These are phyloP conservation scores for Scaptomyza caliginosa DNA, from an alignment of 2,888 invertebrate genomes.

Conservation along the genomic window DNA sequence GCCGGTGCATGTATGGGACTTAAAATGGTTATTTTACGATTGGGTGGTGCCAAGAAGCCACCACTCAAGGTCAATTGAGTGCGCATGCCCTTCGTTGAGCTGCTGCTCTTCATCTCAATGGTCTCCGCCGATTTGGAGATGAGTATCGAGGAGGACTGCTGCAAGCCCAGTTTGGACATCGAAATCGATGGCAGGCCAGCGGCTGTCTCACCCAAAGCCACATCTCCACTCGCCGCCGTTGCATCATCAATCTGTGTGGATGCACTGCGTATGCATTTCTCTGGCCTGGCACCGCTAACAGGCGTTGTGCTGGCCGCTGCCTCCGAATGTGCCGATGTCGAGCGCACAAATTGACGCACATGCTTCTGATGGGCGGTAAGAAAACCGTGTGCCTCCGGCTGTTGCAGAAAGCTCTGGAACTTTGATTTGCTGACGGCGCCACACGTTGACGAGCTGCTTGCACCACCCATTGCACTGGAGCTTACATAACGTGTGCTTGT, in stretches of 20 bases:
- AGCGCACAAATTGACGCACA: slow-evolving; percentile 84
- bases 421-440: slow-evolving; percentile 71
- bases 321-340: slow-evolving; percentile 84
- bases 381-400: slow-evolving; percentile 82
- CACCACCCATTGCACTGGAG: slow-evolving; percentile 15
- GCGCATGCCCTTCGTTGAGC: slow-evolving; percentile 81
- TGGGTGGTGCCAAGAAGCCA: slow-evolving; percentile 83
- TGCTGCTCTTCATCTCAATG: slow-evolving; percentile 83
- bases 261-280: slow-evolving; percentile 83
- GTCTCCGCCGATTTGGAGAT: slow-evolving; percentile 84
- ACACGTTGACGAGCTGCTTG: slow-evolving; percentile 2
- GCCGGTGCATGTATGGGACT: slow-evolving; percentile 89
- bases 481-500: slow-evolving; percentile 70
- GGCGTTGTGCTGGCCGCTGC: slow-evolving; percentile 67
- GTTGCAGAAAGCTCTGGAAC: slow-evolving; percentile 84
- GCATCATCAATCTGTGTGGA: slow-evolving; percentile 84
- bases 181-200: slow-evolving; percentile 53
- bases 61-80: slow-evolving; percentile 83
- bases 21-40: slow-evolving; percentile 89
- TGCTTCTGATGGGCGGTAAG: slow-evolving; percentile 84
- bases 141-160: slow-evolving; percentile 83
- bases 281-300: slow-evolving; percentile 71
- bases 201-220: slow-evolving; percentile 28
- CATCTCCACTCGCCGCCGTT: slow-evolving; percentile 42
- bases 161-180: slow-evolving; percentile 79